Conservation (phyloP, 2,888 invertebrate species). For the Lasius fuliginosus region DNA sequence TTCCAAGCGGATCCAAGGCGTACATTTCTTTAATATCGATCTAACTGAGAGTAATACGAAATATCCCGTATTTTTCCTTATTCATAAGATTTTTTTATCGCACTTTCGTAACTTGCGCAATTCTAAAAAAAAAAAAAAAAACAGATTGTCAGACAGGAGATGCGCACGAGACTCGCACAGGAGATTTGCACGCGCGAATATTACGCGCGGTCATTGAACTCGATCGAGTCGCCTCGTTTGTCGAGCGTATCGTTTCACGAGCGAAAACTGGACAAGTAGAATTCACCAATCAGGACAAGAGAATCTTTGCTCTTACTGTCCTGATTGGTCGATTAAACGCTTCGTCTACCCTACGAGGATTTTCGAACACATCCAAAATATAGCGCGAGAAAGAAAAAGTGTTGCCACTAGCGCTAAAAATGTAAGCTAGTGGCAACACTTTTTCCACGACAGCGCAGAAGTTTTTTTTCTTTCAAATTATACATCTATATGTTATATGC, state of each 20-base stretch:
- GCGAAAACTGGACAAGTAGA: neutral
- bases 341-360: neutral
- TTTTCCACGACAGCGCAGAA: neutral
- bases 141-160: neutral
- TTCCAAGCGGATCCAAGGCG: no score
- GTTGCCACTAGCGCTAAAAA: neutral
- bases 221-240: neutral
- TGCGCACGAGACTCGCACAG: neutral
- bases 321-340: neutral
- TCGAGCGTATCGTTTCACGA: neutral
- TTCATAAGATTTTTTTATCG: neutral
- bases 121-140: neutral
- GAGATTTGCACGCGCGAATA: neutral
- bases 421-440: neutral
- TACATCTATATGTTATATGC: neutral
- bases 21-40: no score
- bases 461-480: neutral
- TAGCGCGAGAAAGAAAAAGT: neutral
- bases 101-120: neutral
- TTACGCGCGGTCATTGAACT: constrained; percentile 39
- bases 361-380: neutral
- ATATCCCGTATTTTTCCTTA: neutral
- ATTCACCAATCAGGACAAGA: neutral
- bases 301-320: neutral
- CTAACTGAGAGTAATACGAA: no score